These are phyloP conservation scores for Zoroaster sp. DNA, from an alignment of 53 echinoderm and acorn worm species.

Conservation along the genomic window DNA sequence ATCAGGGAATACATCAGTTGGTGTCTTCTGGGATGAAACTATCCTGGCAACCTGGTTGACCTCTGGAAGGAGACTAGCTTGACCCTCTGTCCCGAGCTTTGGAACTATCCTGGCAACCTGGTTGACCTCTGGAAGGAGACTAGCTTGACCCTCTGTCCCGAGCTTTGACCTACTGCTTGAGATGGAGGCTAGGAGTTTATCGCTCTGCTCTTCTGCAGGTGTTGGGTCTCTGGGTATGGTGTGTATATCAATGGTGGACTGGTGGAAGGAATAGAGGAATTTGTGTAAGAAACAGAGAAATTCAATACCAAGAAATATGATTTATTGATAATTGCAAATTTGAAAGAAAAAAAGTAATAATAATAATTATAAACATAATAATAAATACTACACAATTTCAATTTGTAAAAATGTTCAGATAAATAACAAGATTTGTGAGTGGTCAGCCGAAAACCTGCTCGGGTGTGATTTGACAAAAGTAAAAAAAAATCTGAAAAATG, in stretches of 20 bases:
- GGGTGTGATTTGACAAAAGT: too few relatives aligned
- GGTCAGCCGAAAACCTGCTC: too few relatives aligned
- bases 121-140: conserved; percentile 70
- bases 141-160: conserved; percentile 36
- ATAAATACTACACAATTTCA: too few relatives aligned
- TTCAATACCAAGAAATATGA: too few relatives aligned
- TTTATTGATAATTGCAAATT: too few relatives aligned
- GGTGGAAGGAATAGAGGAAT: not conserved
- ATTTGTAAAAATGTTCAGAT: too few relatives aligned
- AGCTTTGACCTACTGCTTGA: conserved; percentile 43
- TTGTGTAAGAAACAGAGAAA: too few relatives aligned
- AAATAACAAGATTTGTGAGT: too few relatives aligned
- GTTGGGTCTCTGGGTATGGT: conserved; percentile 66
- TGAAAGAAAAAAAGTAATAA: too few relatives aligned
- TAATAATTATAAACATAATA: too few relatives aligned
- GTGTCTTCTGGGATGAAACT: conserved; percentile 67
- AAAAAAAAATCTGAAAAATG: too few relatives aligned
- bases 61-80: conserved; percentile 70
- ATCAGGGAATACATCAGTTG: conserved; percentile 79
- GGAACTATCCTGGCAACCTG: conserved; percentile 79
- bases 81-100: too few relatives aligned
- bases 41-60: conserved; percentile 77
- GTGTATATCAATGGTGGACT: conserved; percentile 90
- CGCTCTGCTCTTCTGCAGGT: conserved; percentile 5
- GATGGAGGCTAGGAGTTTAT: conserved; percentile 53